Conservation (phyloP, 2,888 invertebrate genomes). For the Microctonus brassicae region DNA sequence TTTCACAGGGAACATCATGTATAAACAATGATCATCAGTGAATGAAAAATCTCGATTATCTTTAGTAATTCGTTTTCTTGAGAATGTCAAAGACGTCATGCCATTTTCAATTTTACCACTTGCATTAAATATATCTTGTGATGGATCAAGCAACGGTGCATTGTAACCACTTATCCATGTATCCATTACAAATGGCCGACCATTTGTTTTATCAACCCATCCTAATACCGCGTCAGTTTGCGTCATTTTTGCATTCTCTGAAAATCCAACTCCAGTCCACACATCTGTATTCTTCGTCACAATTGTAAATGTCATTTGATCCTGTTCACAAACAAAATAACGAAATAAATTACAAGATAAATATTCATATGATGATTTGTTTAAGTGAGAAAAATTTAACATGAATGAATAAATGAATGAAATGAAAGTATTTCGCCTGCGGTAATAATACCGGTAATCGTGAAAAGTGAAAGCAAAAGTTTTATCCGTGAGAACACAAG, state of each 20-base stretch:
- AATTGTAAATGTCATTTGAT: constrained; percentile 85
- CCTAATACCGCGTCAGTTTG: constrained; percentile 91
- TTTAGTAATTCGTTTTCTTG: constrained; percentile 81
- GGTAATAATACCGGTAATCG: background rate
- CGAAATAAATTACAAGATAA: background rate
- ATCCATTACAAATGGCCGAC: constrained; percentile 88
- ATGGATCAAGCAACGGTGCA: constrained; percentile 79
- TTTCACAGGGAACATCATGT: constrained; percentile 88
- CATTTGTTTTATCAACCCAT: constrained; percentile 85
- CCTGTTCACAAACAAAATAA: constrained; percentile 67
- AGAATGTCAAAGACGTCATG: constrained; percentile 82
- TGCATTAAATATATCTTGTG: constrained; percentile 81
- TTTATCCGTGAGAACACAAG: too few relatives aligned
- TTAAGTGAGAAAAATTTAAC: too few relatives aligned
- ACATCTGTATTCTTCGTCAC: constrained; percentile 81
- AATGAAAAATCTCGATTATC: constrained; percentile 85
- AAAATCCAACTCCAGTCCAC: constrained; percentile 94
- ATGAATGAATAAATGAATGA: too few relatives aligned
- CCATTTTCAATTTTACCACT: constrained; percentile 82
- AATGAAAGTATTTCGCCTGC: background rate
- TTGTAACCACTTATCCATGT: constrained; percentile 88
- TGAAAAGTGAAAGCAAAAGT: background rate
- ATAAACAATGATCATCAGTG: constrained; percentile 84
- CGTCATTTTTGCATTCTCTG: constrained; percentile 86
- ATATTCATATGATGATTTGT: too few relatives aligned